Percentiles rank a stretch among this genome's conserved stretches.
These are phyloP conservation scores for Galeopterus variegatus DNA, from an alignment of 2,113 vertebrate species.

Conservation along the genomic window DNA sequence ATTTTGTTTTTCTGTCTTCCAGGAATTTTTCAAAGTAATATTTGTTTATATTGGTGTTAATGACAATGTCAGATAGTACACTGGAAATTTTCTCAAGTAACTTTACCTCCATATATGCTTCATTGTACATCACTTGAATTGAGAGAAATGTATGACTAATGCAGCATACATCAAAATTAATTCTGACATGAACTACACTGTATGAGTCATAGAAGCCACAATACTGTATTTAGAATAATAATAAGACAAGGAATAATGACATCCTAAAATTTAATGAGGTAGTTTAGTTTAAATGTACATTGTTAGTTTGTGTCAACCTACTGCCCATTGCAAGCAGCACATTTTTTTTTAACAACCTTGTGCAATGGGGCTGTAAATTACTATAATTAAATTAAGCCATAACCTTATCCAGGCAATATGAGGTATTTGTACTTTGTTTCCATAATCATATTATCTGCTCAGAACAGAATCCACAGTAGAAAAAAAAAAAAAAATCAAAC, in stretches of 20 bases:
- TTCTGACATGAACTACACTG: constrained; percentile 71
- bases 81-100: constrained; percentile 71
- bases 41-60: constrained; percentile 78
- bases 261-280: constrained; percentile 86
- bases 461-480: constrained; percentile 58
- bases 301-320: constrained; percentile 82
- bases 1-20: constrained; percentile 59
- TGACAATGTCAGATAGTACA: constrained; percentile 65
- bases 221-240: constrained; percentile 84
- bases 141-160: constrained; percentile 81
- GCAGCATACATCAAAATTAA: constrained; percentile 76
- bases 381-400: constrained; percentile 83
- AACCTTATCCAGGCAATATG: constrained; percentile 79
- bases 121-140: constrained; percentile 68
- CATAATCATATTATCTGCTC: constrained; percentile 73
- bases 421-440: constrained; percentile 77
- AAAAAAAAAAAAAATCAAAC: constrained; percentile 53
- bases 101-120: constrained; percentile 49
- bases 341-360: constrained; percentile 77
- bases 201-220: constrained; percentile 80
- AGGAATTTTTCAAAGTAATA: constrained; percentile 37
- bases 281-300: constrained; percentile 83
- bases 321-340: constrained; percentile 67
- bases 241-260: constrained; percentile 83
- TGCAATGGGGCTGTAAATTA: constrained; percentile 85